These are phyloP conservation scores for Eonycteris spelaea DNA, from an alignment of 2,113 vertebrate genomes.

Conservation along the genomic window DNA sequence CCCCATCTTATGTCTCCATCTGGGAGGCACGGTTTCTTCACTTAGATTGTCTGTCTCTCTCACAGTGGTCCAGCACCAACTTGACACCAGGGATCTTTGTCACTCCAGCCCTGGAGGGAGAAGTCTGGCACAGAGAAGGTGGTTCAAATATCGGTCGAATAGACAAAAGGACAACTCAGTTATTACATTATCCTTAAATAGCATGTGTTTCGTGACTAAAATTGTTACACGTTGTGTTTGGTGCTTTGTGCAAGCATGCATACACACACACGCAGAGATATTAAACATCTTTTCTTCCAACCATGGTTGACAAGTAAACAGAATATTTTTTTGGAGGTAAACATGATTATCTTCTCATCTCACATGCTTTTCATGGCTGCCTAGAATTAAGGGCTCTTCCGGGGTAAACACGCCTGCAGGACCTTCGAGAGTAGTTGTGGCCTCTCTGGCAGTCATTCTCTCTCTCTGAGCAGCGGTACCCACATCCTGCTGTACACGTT, in stretches of 20 bases:
- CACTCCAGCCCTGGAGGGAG: not conserved
- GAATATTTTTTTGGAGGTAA: not conserved
- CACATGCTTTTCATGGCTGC: not conserved
- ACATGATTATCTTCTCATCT: not conserved
- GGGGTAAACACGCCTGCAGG: not conserved
- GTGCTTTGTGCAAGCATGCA: not conserved
- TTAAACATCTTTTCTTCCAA: not conserved
- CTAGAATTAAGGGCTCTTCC: not conserved
- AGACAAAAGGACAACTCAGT: not conserved
- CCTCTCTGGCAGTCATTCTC: not conserved
- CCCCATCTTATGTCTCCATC: not conserved
- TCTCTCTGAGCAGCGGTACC: not conserved
- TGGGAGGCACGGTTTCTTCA: not conserved
- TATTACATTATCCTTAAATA: not conserved
- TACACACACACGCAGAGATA: not conserved
- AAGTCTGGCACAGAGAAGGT: not conserved
- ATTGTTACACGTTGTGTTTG: not conserved
- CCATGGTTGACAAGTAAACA: not conserved
- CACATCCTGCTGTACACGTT: not conserved
- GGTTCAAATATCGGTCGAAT: not conserved
- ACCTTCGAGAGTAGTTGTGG: not conserved
- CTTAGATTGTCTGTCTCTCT: not conserved
- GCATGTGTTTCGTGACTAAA: not conserved
- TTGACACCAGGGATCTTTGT: not conserved
- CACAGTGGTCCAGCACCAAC: not conserved